Conservation (phyloP, 2,113 vertebrate genomes). For the Periophthalmus modestus region DNA sequence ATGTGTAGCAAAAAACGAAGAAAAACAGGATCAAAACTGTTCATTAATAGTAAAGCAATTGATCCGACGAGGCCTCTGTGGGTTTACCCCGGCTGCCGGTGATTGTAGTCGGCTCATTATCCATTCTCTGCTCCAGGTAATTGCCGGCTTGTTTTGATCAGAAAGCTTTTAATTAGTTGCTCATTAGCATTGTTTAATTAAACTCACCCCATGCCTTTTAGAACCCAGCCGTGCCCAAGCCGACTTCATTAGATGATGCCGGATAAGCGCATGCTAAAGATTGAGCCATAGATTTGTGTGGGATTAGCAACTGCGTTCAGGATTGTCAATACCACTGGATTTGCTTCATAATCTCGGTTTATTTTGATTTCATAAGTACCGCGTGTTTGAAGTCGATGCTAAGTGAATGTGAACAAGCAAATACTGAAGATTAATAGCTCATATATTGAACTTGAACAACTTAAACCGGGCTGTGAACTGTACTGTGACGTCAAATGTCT, state of each 20-base stretch:
- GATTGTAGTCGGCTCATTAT: slow-evolving; percentile 73
- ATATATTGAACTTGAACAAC: not conserved
- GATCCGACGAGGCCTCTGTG: slow-evolving; percentile 61
- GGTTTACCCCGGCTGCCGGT: slow-evolving; percentile 58
- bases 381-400: not conserved
- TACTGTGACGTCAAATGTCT: too few species aligned
- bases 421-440: not conserved
- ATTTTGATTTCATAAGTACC: not conserved
- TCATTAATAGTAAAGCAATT: slow-evolving; percentile 68
- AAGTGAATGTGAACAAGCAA: not conserved
- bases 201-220: slow-evolving; percentile 73
- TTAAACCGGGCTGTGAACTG: not conserved
- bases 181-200: slow-evolving; percentile 82
- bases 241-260: slow-evolving; percentile 59
- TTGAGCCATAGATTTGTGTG: slow-evolving; percentile 30
- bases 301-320: slow-evolving; percentile 28
- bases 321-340: slow-evolving; percentile 15
- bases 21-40: slow-evolving; percentile 33
- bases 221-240: slow-evolving; percentile 56
- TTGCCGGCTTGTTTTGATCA: slow-evolving; percentile 77
- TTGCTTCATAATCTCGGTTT: not conserved
- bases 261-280: slow-evolving; percentile 42
- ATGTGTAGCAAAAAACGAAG: slow-evolving; percentile 36
- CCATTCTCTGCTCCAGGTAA: slow-evolving; percentile 71
- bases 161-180: slow-evolving; percentile 78